A percentile compares a stretch with the other conserved stretches of the same genome.
Evolutionary conservation across 2,888 invertebrate species (phyloP).

Genomic region (Pelosia muscerda): DNA sequence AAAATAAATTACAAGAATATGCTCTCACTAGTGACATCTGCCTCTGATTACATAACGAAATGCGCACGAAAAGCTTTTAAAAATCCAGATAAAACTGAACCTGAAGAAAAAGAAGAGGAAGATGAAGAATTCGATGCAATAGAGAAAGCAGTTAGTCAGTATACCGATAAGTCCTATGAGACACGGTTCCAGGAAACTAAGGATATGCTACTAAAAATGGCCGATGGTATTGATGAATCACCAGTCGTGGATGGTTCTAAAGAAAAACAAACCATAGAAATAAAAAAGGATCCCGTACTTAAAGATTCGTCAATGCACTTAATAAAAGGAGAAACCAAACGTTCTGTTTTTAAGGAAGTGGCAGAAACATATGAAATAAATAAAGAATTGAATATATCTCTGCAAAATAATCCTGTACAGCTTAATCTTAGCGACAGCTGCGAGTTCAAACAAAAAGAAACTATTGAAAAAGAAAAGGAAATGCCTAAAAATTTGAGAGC

Average conservation of each 20-base stretch:
- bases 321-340: conserved; percentile 62
- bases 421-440: conserved; percentile 58
- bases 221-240: conserved; percentile 70
- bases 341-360: conserved; percentile 67
- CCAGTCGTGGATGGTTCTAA: conserved; percentile 34
- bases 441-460: conserved; percentile 44
- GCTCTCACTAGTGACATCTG: conserved; percentile 69
- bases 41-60: conserved; percentile 60
- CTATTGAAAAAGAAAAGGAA: conserved; percentile 53
- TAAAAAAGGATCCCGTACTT: conserved; percentile 61
- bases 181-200: conserved; percentile 78
- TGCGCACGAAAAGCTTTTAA: conserved; percentile 31
- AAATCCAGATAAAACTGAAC: conserved; percentile 35
- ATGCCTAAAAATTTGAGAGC: conserved; percentile 67
- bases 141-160: conserved; percentile 76
- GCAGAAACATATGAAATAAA: conserved; percentile 75
- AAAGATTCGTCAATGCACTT: conserved; percentile 70
- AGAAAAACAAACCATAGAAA: conserved; percentile 34
- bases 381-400: conserved; percentile 71
- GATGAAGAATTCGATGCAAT: conserved; percentile 74
- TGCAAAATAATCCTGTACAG: conserved; percentile 66
- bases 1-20: conserved; percentile 75
- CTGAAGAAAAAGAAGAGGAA: conserved; percentile 53
- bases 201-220: conserved; percentile 74
- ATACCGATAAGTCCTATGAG: conserved; percentile 78